phyloP scores from a whole-genome alignment of 2,888 invertebrate species.

The Drosophila tanythrix region DNA sequence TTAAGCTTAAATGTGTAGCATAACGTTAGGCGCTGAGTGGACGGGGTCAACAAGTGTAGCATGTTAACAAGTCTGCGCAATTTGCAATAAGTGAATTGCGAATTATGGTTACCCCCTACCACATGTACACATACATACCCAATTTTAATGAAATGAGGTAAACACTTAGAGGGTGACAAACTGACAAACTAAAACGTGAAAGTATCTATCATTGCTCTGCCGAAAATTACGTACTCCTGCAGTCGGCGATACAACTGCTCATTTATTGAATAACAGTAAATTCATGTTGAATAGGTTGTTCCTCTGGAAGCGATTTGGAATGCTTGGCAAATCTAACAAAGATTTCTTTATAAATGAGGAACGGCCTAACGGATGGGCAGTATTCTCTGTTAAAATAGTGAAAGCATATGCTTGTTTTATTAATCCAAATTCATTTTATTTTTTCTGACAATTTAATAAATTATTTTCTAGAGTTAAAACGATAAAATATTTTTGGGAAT shows the following conservation, averaged over 20 bases:
- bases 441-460: not conserved
- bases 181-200: not conserved
- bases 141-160: slow-evolving; percentile 16
- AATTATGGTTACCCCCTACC: not conserved
- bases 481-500: not conserved
- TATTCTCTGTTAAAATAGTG: not conserved
- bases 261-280: not conserved
- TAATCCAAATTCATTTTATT: not conserved
- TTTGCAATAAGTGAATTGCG: slow-evolving; percentile 30
- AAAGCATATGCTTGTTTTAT: not conserved
- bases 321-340: not conserved
- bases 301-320: not conserved
- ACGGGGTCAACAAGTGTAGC: slow-evolving; percentile 5
- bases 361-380: not conserved
- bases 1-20: slow-evolving; percentile 60
- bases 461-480: not conserved
- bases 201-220: not conserved
- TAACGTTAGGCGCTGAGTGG: not conserved
- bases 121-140: not conserved
- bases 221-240: slow-evolving; percentile 2
- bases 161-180: slow-evolving; percentile 6
- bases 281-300: not conserved
- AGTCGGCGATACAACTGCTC: not conserved
- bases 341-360: not conserved
- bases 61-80: slow-evolving; percentile 8